Evolutionary conservation across 2,888 invertebrate species (phyloP), one percentile per base, ranked within the genome.

Genomic region (Neocrepidodera transversa): DNA sequence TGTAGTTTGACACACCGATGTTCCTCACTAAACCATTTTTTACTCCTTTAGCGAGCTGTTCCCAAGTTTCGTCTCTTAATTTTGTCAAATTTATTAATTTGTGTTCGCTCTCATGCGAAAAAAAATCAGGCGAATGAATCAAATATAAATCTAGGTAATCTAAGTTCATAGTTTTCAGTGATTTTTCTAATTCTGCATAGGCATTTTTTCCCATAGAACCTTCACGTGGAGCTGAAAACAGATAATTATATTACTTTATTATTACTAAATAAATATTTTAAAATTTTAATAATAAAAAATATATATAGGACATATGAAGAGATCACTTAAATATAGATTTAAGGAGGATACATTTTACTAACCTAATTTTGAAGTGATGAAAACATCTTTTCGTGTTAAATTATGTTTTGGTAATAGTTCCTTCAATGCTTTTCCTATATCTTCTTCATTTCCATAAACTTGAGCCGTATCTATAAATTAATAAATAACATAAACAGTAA

Each of bases 1-100:
- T 88, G 70, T 88, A 94, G 78, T 94, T 94, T 0, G 92, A 92
- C 0, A 94, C 92, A 0, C 93, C 94, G 67, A 93, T 89, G 1
- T 89, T 85, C 71, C 82, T 78, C 1, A 82, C 78, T 20, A 81
- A 70, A 48, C 90, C 90, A 64, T 85, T 80, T 49, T 86, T 82
- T 63, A 87, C 83, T 0, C 90, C 79, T 52, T 86, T 80, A 2
- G 86, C 85, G 70, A 94, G 75, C 8, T 85, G 84, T 48, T 79
- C 74, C 93, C 93, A 94, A 48, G 89, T 89, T 55, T 81, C 78
- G 17, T 81, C 78, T 17, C 93, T 80, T 13, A 86, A 70, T 54
- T 81, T 75, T 10, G 75, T 69, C 32, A 13, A 53, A 28, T 53
- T 53, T n/a, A n/a, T n/a, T n/a, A n/a, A n/a, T n/a, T n/a, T n/a